phyloP scores from a whole-genome alignment of 2,888 invertebrate species.

The Callimorpha dominula region DNA sequence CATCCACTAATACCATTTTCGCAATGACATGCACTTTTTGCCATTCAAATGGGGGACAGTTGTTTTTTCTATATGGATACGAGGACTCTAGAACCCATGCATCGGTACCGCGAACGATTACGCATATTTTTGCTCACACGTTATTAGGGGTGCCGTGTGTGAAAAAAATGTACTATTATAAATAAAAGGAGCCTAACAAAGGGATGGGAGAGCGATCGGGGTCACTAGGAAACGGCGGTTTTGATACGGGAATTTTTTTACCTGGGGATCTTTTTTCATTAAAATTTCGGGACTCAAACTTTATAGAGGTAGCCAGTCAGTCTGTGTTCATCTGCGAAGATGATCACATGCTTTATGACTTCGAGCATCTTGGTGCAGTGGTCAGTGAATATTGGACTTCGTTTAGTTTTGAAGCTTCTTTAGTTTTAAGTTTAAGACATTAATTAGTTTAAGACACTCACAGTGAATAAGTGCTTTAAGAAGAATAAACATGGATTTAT shows the following conservation, averaged over 20 bases:
- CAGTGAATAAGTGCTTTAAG: slow-evolving; percentile 54
- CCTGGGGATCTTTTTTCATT: slow-evolving; percentile 83
- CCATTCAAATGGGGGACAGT: slow-evolving; percentile 86
- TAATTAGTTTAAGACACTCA: slow-evolving; percentile 43
- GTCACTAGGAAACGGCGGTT: slow-evolving; percentile 87
- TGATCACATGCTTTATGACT: slow-evolving; percentile 84
- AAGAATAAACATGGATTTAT: slow-evolving; percentile 77
- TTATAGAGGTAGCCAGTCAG: slow-evolving; percentile 83
- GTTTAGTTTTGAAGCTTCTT: slow-evolving; percentile 52
- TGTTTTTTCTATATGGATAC: slow-evolving; percentile 76
- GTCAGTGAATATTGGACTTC: slow-evolving; percentile 72
- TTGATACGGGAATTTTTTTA: slow-evolving; percentile 85
- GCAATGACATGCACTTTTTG: slow-evolving; percentile 86
- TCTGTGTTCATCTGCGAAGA: slow-evolving; percentile 86
- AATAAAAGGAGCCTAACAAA: slow-evolving; percentile 84
- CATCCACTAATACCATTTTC: slow-evolving; percentile 84
- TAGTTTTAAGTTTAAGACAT: slow-evolving; percentile 49
- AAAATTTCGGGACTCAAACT: slow-evolving; percentile 73
- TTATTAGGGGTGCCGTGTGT: slow-evolving; percentile 85
- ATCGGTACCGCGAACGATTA: slow-evolving; percentile 71
- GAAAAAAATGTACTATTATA: slow-evolving; percentile 86
- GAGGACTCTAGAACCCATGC: slow-evolving; percentile 58
- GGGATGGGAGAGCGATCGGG: slow-evolving; percentile 86
- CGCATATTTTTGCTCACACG: slow-evolving; percentile 85
- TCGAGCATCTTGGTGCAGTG: slow-evolving; percentile 65